phyloP scores from a whole-genome alignment of 2,113 vertebrate species.

The Setophaga coronata region DNA sequence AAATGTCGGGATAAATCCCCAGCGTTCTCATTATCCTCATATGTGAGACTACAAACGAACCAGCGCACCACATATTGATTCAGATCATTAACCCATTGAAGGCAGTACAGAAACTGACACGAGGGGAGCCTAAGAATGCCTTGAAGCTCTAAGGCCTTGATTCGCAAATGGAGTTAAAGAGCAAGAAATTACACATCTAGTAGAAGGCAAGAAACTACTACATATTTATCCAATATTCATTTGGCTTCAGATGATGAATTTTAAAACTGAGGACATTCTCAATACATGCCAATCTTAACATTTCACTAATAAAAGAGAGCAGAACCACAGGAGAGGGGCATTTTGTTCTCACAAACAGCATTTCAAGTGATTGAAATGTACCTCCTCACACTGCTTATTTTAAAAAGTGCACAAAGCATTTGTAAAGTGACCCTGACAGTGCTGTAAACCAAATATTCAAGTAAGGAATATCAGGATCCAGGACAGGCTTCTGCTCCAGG shows the following conservation, averaged over 20 bases:
- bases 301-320: not conserved
- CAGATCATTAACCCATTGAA: not conserved
- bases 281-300: not conserved
- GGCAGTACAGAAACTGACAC: rapidly evolving
- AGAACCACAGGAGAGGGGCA: not conserved
- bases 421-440: not conserved
- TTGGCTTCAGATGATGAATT: not conserved
- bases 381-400: not conserved
- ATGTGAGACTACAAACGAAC: not conserved
- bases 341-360: not conserved
- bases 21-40: not conserved
- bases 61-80: not conserved
- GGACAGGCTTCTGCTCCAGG: not conserved
- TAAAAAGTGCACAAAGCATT: not conserved
- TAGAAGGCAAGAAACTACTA: not conserved
- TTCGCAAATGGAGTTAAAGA: not conserved
- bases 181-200: not conserved
- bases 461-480: not conserved
- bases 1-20: not conserved
- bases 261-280: not conserved
- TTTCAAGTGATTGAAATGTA: not conserved
- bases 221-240: not conserved
- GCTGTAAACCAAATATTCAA: not conserved
- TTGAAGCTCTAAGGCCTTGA: not conserved
- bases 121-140: not conserved